Evolutionary conservation across 2,797 vertebrate genomes (phyloP), one percentile per base, ranked within the genome.

Genomic region (Mormyrus proboscirostris): DNA sequence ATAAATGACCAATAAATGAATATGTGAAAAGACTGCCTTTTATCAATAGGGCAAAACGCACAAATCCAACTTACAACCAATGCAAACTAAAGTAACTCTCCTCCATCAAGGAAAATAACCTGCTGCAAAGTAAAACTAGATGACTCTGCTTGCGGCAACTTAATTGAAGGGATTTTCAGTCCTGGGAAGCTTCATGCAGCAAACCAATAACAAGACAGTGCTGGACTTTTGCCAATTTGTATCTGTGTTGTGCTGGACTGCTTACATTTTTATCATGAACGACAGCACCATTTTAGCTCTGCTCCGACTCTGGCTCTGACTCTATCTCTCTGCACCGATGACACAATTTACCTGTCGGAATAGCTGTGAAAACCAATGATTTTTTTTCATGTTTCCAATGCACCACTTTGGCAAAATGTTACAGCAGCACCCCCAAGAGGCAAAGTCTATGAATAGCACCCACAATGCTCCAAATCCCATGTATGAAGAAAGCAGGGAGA

Each of bases 371-470:
- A 85, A 25, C 51, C 50, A 19, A 86, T 55, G 29, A 25, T 53
- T 86, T 57, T 86, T 53, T 19, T 86, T 55, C 44, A 22, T 14
- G 10, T 50, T 84, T 84, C n/a, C 57, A 9, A 29, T 69, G 59
- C 16, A 65, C 41, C 33, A 41, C 14, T 87, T 33, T 38, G 29
- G 51, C 14, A 87, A 55, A 47, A 69, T 69, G 86, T 47, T 88
- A 65, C 86, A 69, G 51, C 59, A 88, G 86, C 86, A 47, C 86
- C 86, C 62, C 55, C 86, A 88, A 29, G 12, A 88, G 86, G 86
- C 53, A 62, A 19, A n/a, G 59, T 44, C 41, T 8, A 38, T 16
- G 33, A 88, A 87, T 14, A 88, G 51, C 50, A 25, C 14, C 38
- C 59, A 19, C 7, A 0, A 10, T 41, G 19, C 44, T 84, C 82